These are phyloP conservation scores for Eublepharis macularius DNA, from an alignment of 2,113 vertebrate genomes.

Conservation along the genomic window DNA sequence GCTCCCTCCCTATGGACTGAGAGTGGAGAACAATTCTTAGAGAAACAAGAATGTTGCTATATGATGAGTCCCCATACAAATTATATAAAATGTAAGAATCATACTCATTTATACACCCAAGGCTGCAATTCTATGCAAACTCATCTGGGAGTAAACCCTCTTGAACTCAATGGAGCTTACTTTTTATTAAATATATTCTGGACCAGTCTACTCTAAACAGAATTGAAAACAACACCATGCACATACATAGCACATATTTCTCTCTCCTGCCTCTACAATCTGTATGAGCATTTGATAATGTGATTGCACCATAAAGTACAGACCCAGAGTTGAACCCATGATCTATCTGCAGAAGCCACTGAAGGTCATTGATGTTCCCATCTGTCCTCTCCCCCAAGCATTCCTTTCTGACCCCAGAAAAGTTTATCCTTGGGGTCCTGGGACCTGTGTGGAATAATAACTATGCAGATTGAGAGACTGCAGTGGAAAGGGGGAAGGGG, in stretches of 20 bases:
- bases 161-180: not conserved
- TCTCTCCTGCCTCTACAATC: not conserved
- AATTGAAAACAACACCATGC: not conserved
- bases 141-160: not conserved
- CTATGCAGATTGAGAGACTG: no score
- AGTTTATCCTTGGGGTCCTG: no score
- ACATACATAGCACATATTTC: not conserved
- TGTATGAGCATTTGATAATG: slow-evolving; percentile 6
- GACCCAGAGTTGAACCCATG: no score
- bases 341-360: no score
- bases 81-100: not conserved
- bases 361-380: no score
- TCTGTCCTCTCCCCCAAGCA: no score
- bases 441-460: no score
- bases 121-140: not conserved
- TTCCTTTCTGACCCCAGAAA: no score
- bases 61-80: not conserved
- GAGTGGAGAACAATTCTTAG: not conserved
- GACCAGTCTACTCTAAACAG: not conserved
- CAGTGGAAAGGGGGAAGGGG: no score
- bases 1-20: not conserved
- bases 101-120: not conserved
- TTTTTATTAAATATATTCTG: not conserved
- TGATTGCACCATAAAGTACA: not conserved
- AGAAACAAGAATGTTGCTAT: not conserved